Base-by-base conservation (phyloP, 2,888 invertebrate species). In the Aphidius colemani region DNA sequence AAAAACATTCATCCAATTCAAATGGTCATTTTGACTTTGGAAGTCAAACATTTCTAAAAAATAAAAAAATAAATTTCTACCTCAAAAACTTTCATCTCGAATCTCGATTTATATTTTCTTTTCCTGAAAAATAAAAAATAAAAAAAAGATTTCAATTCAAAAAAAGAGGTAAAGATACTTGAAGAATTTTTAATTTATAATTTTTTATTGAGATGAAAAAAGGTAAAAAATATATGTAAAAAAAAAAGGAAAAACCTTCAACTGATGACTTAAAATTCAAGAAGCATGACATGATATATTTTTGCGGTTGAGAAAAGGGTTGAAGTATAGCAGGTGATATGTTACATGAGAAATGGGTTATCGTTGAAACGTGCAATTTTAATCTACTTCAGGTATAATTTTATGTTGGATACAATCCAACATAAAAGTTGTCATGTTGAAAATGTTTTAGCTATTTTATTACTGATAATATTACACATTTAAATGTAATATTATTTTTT, bases 301-400 rank as follows among this genome's bases (percentile, higher is more conserved):
- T 10, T 41, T 10, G 56, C 45, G 18, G 13, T 9, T 45, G 56
- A 30, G 30, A 30, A 30, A 30, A 30, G 30, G 30, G 30, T 30
- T 30, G 30, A 30, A 30, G 30, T 30, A 30, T 56, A 43, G 43
- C 55, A 56, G 56, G 44, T 56, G 56, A 56, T 56, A 30, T 9
- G 45, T 30, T 56, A 44, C 56, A 56, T 13, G 9, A 40, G 11
- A 11, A 13, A 7, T 18, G 45, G 56, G n/a, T 45, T 56, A 56
- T 56, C 56, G 45, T n/a, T 18, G 7, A 56, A 45, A 56, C 56
- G 56, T 56, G 56, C 45, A 10, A 56, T 45, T 56, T 56, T 56
- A 56, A 56, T 56, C 56, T 55, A 55, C 55, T 44, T 56, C 56
- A 56, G 56, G 56, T 56, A 45, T 56, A 56, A 56, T 56, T 56